phyloP scores from a whole-genome alignment of 2,797 vertebrate genomes.

The Pampus argenteus region DNA sequence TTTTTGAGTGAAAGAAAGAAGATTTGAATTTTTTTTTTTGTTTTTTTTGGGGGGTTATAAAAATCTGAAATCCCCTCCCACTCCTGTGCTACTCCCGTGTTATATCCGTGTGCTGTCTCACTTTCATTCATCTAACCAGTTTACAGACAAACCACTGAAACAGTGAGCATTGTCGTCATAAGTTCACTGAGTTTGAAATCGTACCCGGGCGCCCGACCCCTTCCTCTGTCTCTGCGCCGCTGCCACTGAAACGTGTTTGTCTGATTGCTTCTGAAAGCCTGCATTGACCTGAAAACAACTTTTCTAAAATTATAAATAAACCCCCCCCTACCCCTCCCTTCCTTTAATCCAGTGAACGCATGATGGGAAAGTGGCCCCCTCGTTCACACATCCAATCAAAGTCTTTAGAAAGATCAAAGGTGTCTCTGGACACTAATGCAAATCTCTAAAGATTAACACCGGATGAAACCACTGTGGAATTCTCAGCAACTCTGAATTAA shows the following conservation, averaged over 20 bases:
- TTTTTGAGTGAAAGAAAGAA: background rate
- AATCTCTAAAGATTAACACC: conserved; percentile 85
- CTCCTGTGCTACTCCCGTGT: conserved; percentile 18
- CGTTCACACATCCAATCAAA: conserved; percentile 82
- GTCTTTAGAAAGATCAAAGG: conserved; percentile 86
- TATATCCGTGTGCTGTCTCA: conserved; percentile 33
- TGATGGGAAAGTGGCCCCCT: conserved; percentile 80
- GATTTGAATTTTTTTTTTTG: background rate
- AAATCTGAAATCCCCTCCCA: conserved; percentile 14
- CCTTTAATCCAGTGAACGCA: conserved; percentile 70
- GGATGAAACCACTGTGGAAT: conserved; percentile 83
- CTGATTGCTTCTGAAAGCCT: conserved; percentile 82
- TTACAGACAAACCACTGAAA: conserved; percentile 61
- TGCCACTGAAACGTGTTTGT: conserved; percentile 76
- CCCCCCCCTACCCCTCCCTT: conserved; percentile 25
- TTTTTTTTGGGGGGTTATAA: too few species aligned
- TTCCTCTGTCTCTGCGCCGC: conserved; percentile 60
- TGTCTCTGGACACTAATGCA: conserved; percentile 85
- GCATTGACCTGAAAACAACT: conserved; percentile 81
- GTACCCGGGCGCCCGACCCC: conserved; percentile 57
- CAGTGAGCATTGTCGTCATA: conserved; percentile 67
- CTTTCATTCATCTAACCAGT: conserved; percentile 55
- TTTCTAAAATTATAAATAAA: conserved; percentile 82
- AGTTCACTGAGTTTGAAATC: conserved; percentile 79
- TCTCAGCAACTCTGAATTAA: conserved; percentile 75